Base-by-base conservation (phyloP, 1,140 invertebrate species). In the Probaryconus sp. region DNA sequence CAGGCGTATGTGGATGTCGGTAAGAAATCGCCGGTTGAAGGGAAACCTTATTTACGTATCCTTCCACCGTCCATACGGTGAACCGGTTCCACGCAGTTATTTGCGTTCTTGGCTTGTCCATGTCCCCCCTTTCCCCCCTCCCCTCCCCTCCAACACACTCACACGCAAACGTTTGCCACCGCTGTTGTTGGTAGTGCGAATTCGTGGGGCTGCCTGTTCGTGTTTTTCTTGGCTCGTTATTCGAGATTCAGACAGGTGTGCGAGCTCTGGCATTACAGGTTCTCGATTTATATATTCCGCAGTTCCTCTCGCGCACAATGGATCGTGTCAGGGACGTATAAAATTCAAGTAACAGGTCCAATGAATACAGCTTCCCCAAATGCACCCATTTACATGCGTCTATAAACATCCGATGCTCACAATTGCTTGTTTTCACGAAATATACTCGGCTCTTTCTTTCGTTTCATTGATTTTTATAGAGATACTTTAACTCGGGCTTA, bases 171-270 rank as follows among this genome's bases (percentile, higher is more conserved):
- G 48, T 18, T 37, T 7, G 21, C 21, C n/a, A 35, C 42, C 42
- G 3, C 38, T 17, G 38, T 14, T 6, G 2, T 28, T 2, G 6
- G 37, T 48, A 35, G 55, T 37, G 67, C 47, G 45, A 69, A 69
- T 70, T 70, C 67, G 67, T 61, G 56, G 48, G 56, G 55, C 55
- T 70, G 67, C 48, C 14, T 17, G 28, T 47, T 56, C 53, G 40
- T 70, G 53, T 70, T 70, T 70, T 70, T 61, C 65, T 69, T 53
- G 35, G 16, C 64, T 56, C 45, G 64, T 68, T 68, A 68, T 68
- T 58, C 42, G 64, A 68, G 64, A 68, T 58, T 60, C 47, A 69
- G 53, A 69, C 65, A 69, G 65, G 65, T 69, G 65, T 35, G 55
- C 65, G 55, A 55, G n/a, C n/a, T 31, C n/a, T 60, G 55, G 37